Evolutionary conservation across 2,888 invertebrate genomes (phyloP).

Genomic region (Hetaerina titia): DNA sequence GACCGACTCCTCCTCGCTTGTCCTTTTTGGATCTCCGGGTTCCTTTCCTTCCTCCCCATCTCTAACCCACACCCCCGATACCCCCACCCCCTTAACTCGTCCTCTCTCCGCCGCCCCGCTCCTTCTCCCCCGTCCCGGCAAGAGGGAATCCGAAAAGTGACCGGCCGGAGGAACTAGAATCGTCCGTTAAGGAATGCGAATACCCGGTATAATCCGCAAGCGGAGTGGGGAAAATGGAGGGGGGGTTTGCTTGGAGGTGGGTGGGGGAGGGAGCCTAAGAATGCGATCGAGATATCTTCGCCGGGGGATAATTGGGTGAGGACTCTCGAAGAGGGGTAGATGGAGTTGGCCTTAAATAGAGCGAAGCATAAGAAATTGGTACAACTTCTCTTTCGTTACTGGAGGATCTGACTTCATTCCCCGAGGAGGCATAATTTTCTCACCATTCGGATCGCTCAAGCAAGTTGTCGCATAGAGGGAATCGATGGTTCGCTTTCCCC

Average conservation of each 20-base stretch:
- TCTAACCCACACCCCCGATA: background rate
- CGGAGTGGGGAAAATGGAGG: background rate
- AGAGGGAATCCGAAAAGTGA: background rate
- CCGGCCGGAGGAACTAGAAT: background rate
- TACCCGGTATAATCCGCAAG: constrained; percentile 5
- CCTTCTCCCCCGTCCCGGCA: background rate
- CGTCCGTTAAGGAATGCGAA: background rate
- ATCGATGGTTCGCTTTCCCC: too few species aligned
- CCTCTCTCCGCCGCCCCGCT: too few species aligned
- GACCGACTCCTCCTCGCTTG: background rate
- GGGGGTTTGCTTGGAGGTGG: background rate
- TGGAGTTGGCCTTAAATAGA: background rate
- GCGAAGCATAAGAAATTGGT: background rate
- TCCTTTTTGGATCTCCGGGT: background rate
- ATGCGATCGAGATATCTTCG: background rate
- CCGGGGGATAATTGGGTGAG: background rate
- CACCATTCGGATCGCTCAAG: background rate
- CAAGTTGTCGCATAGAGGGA: too few species aligned
- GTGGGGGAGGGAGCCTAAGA: background rate
- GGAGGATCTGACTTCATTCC: background rate
- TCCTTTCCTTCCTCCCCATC: background rate
- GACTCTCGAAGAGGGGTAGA: background rate
- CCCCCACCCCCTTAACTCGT: too few species aligned
- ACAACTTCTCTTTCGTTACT: background rate
- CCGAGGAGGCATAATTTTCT: background rate